Base-by-base conservation (phyloP, 2,888 invertebrate species). In the Andrena trimmerana region DNA sequence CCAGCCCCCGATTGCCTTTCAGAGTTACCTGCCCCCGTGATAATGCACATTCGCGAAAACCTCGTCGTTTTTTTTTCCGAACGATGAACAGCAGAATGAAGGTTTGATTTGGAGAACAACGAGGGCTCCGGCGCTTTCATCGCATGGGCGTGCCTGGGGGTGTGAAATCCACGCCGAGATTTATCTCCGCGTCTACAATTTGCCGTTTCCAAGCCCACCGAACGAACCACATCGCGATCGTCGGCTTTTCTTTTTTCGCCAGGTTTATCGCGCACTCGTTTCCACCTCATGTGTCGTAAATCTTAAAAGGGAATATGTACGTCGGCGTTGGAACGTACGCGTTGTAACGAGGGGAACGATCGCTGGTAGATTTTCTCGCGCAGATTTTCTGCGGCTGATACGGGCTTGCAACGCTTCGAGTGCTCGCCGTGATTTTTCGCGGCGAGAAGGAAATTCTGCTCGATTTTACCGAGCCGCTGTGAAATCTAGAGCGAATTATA, bases 111-210 rank as follows among this genome's bases (percentile, higher is more conserved):
- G 10, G 52, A 52, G 52, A 69, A 52, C 52, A 60, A 48, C 48
- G 16, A 33, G 59, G 36, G 36, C n/a, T 24, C 20, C 6, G 42
- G 42, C 6, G 57, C 57, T 66, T 76, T 63, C 63, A 50, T 70
- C 63, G 77, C 80, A 71, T 67, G 81, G 87, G 86, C 88, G 88
- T 86, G 86, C 87, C 85, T 57, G 76, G 60, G 69, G 83, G 88
- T 87, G 87, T 87, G 87, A 90, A 90, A 89, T 88, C 86, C 81
- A 0, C 84, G 85, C 78, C 84, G 84, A 90, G 90, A 91, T 91
- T 90, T 90, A 90, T 90, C 89, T 88, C 74, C 81, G 82, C 86
- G 89, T 86, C 86, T 89, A 84, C 90, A 90, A 89, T 90, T 90
- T 89, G 86, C 83, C 86, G 59, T 86, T 85, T 86, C 79, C 80